Base-by-base conservation (phyloP, 2,113 vertebrate genomes). In the Xyrauchen texanus region DNA sequence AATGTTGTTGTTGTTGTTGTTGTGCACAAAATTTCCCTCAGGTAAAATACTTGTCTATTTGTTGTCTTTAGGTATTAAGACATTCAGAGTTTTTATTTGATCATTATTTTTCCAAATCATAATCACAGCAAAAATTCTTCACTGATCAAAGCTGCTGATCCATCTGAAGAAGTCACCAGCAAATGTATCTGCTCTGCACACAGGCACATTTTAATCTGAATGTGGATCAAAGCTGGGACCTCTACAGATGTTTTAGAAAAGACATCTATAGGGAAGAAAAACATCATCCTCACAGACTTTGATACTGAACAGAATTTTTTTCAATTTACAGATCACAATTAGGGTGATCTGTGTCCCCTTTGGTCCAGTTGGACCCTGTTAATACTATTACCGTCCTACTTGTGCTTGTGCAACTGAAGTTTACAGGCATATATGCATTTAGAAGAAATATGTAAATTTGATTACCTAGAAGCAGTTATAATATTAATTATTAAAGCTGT, bases 71-170 rank as follows among this genome's bases (percentile, higher is more conserved):
- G 58, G 51, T 7, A 2, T 34, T 10, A 52, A 63, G 60, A 51
- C 46, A 49, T 74, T 46, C 21, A 12, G 34, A 46, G 63, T 61
- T 5, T 7, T 58, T 51, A 51, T 63, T 58, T 58, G 11, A 34
- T 4, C 4, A 10, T 73, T 71, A 71, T 60, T 73, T 42, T 62
- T 51, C 34, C 71, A 15, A 34, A 51, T 74, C 10, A 42, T 42
- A 62, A 62, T 62, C 16, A 49, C 9, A 7, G 57, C 45, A 51
- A 73, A 84, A 78, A 34, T 3, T 1, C 21, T 34, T 34, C 73
- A 75, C 79, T 84, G 85, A 84, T 84, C 82, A 86, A 86, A 83
- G 81, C 57, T 46, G 4, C 68, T 53, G 69, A 81, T 85, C 80
- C 73, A 58, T 64, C 61, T 67, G 81, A 80, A 70, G 81, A 81